A percentile compares a stretch with the other conserved stretches of the same genome.
These are phyloP conservation scores for Sebastes wilsoni DNA, from an alignment of 2,797 vertebrate species.

Conservation along the genomic window DNA sequence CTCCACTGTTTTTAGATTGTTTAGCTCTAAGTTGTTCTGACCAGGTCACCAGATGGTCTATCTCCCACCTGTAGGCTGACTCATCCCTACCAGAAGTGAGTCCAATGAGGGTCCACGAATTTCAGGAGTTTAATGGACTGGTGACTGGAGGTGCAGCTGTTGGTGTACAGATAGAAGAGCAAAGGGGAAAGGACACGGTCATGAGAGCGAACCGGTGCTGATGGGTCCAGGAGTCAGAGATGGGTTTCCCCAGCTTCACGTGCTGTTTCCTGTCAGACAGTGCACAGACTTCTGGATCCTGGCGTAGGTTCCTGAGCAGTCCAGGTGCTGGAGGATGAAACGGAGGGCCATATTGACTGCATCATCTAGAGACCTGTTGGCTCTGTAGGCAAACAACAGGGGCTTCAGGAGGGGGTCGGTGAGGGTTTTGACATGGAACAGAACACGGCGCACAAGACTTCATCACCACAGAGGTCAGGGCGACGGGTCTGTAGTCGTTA, in stretches of 20 bases:
- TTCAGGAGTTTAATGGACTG: background rate
- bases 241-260: background rate
- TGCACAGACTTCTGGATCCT: too few species aligned
- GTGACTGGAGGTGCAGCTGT: rapidly evolving
- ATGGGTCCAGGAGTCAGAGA: background rate
- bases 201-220: background rate
- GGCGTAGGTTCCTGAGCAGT: background rate
- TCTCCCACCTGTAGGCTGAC: background rate
- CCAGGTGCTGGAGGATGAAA: background rate
- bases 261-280: background rate
- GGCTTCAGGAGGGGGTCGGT: rapidly evolving
- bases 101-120: background rate
- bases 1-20: background rate
- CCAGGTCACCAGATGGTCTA: background rate
- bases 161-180: background rate
- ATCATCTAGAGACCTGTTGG: background rate
- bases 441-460: background rate
- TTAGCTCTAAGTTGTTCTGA: background rate
- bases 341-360: background rate
- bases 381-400: too few species aligned
- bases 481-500: too few species aligned
- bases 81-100: rapidly evolving
- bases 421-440: too few species aligned
- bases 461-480: background rate
- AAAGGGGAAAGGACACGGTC: background rate